These are phyloP conservation scores for Sula dactylatra DNA, from an alignment of 2,113 vertebrate genomes.

Conservation along the genomic window DNA sequence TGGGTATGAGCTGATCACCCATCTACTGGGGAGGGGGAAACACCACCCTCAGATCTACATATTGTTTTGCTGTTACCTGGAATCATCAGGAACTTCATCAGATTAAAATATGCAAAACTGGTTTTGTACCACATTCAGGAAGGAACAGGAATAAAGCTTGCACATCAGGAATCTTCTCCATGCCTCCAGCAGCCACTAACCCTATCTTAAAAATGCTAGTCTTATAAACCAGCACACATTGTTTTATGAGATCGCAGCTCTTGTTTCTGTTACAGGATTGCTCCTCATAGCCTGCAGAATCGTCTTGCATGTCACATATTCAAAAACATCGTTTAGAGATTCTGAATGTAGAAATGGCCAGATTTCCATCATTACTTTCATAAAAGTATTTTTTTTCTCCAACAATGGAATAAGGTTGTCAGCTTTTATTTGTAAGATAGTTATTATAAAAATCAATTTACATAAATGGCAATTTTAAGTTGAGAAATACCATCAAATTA, in stretches of 20 bases:
- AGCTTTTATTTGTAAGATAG: not conserved
- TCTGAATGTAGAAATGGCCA: not conserved
- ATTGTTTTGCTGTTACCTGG: not conserved
- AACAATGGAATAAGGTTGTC: not conserved
- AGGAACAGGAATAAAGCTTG: not conserved
- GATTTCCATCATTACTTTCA: not conserved
- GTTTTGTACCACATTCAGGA: not conserved
- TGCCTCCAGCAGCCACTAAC: not conserved
- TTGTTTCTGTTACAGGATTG: not conserved
- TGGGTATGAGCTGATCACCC: not conserved
- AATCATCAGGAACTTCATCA: not conserved
- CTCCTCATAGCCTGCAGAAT: not conserved
- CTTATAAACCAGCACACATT: not conserved
- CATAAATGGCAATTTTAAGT: not conserved
- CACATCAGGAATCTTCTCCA: not conserved
- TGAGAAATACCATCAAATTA: not conserved
- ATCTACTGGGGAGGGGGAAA: not conserved
- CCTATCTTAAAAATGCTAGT: not conserved
- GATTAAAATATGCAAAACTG: not conserved
- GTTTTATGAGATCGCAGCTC: not conserved
- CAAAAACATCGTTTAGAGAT: not conserved
- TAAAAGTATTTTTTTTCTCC: not conserved
- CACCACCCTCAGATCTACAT: rapidly evolving
- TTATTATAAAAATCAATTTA: not conserved
- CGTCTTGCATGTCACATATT: rapidly evolving